Percentiles rank a stretch among this genome's conserved stretches.
Conservation (phyloP, 2,888 invertebrate genomes). For the Anthrax anthrax region DNA sequence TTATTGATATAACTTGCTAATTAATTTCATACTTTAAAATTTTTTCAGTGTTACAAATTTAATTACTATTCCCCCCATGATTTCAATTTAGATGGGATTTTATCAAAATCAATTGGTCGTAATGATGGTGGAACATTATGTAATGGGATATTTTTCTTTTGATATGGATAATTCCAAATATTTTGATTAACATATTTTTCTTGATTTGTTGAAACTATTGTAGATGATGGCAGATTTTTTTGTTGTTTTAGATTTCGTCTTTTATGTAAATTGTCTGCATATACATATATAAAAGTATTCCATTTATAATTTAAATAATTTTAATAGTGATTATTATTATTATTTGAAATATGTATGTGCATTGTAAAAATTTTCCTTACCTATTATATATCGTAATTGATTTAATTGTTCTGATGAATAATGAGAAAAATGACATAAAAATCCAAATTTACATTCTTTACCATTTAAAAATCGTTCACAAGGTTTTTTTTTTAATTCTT, state of each 20-base stretch:
- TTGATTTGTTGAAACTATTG: not conserved
- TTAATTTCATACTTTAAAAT: too few relatives aligned
- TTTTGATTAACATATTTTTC: not conserved
- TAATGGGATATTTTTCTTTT: not conserved
- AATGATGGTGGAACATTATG: slow-evolving; percentile 16
- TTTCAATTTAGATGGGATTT: slow-evolving; percentile 3
- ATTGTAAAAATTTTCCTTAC: too few relatives aligned
- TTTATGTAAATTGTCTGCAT: too few relatives aligned
- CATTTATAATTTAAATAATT: not conserved
- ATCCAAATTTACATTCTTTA: slow-evolving; percentile 24
- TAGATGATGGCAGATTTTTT: too few relatives aligned
- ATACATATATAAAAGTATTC: not conserved
- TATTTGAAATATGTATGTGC: not conserved
- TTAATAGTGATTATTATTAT: not conserved
- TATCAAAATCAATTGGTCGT: slow-evolving; percentile 14
- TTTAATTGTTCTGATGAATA: slow-evolving; percentile 20
- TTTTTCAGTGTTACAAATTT: too few relatives aligned
- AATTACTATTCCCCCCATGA: slow-evolving; percentile 15
- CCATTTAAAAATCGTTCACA: slow-evolving; percentile 20
- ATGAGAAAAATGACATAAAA: slow-evolving; percentile 25
- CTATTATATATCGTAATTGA: slow-evolving; percentile 15
- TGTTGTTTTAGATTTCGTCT: too few relatives aligned
- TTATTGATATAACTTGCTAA: too few relatives aligned
- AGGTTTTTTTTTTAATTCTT: slow-evolving; percentile 15
- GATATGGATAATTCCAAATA: slow-evolving; percentile 3